Evolutionary conservation across 2,888 invertebrate genomes (phyloP).

Genomic region (Uloborus plumipes): DNA sequence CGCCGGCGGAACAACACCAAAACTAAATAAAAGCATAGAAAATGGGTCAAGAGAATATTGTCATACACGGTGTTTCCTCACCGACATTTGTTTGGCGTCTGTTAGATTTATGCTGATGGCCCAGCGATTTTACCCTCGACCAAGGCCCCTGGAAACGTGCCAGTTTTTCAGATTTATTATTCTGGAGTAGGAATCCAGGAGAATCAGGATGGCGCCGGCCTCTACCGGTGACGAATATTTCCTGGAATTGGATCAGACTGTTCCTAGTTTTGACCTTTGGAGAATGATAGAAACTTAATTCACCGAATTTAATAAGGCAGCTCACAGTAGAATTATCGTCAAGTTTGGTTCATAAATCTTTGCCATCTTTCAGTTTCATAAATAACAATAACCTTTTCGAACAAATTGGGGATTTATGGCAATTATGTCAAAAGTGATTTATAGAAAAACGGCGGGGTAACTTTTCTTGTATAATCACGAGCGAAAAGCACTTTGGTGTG

Average conservation of each 20-base stretch:
- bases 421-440: too few species aligned
- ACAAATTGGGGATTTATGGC: too few species aligned
- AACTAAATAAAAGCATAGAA: constrained; percentile 54
- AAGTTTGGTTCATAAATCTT: too few species aligned
- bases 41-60: constrained; percentile 62
- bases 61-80: constrained; percentile 58
- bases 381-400: too few species aligned
- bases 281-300: constrained; percentile 20
- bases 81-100: constrained; percentile 59
- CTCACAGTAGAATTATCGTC: too few species aligned
- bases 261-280: constrained; percentile 36
- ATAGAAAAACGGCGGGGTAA: too few species aligned
- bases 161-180: constrained; percentile 63
- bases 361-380: too few species aligned
- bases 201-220: constrained; percentile 59
- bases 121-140: constrained; percentile 50
- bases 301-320: constrained; percentile 16
- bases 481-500: too few species aligned
- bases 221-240: constrained; percentile 50
- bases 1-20: constrained; percentile 24
- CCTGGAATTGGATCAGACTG: constrained; percentile 50
- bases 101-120: constrained; percentile 62
- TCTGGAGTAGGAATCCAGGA: constrained; percentile 49
- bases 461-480: too few species aligned
- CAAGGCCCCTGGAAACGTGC: constrained; percentile 52